These are phyloP conservation scores for Rachycentron canadum DNA, from an alignment of 2,797 vertebrate genomes.

Conservation along the genomic window DNA sequence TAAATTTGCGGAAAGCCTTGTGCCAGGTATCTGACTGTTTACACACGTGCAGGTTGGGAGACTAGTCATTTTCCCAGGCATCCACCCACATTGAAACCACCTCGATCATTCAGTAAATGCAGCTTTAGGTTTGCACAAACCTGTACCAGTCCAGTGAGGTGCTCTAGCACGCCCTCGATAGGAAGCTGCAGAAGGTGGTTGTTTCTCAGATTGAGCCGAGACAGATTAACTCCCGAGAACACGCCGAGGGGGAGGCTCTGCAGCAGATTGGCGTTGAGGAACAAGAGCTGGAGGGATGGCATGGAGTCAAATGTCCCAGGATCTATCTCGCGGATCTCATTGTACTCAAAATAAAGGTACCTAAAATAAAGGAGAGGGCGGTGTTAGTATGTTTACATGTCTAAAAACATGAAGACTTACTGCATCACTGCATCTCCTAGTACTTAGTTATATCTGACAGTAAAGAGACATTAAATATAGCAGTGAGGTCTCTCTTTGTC, in stretches of 20 bases:
- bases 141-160: slow-evolving; percentile 95
- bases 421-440: background rate
- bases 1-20: slow-evolving; percentile 43
- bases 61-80: slow-evolving; percentile 27
- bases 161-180: slow-evolving; percentile 94
- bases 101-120: background rate
- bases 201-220: slow-evolving; percentile 96
- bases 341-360: slow-evolving; percentile 97
- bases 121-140: slow-evolving; percentile 88
- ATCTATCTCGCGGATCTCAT: slow-evolving; percentile 93
- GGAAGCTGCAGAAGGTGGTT: slow-evolving; percentile 97
- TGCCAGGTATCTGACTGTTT: slow-evolving; percentile 55
- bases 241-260: slow-evolving; percentile 93
- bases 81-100: slow-evolving; percentile 2
- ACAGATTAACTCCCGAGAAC: slow-evolving; percentile 92
- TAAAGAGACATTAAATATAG: background rate
- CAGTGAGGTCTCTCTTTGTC: background rate
- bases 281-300: slow-evolving; percentile 94
- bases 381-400: slow-evolving; percentile 10
- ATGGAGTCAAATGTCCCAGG: slow-evolving; percentile 93
- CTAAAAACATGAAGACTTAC: background rate
- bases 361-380: slow-evolving; percentile 66
- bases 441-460: background rate
- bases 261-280: slow-evolving; percentile 97
- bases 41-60: slow-evolving; percentile 21